A percentile compares a stretch with the other conserved stretches of the same genome.
These are phyloP conservation scores for Conops quadrifasciatus DNA, from an alignment of 2,888 invertebrate genomes.

Conservation along the genomic window DNA sequence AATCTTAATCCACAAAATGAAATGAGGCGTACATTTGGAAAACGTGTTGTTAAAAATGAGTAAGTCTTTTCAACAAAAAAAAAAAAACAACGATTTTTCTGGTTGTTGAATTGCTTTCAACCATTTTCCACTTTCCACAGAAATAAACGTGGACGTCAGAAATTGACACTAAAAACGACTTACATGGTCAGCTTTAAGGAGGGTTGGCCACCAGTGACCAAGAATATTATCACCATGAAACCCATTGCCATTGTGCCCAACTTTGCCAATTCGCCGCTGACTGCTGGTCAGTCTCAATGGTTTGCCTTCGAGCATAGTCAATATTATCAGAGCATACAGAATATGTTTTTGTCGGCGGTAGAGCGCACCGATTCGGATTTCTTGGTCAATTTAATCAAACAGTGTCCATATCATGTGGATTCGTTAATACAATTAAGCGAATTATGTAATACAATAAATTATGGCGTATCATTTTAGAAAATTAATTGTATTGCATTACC, in stretches of 20 bases:
- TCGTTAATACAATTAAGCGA: slow-evolving; percentile 82
- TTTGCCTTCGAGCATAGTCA: slow-evolving; percentile 80
- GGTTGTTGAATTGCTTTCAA: no score
- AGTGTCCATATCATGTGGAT: slow-evolving; percentile 83
- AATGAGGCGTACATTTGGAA: slow-evolving; percentile 82
- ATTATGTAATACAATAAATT: slow-evolving; percentile 69
- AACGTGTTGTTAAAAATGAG: slow-evolving; percentile 78
- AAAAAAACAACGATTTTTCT: neutral
- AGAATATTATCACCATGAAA: slow-evolving; percentile 78
- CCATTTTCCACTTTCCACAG: no score
- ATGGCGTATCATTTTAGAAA: neutral
- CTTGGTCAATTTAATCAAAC: slow-evolving; percentile 77
- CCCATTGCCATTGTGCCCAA: slow-evolving; percentile 67
- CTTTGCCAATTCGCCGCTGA: slow-evolving; percentile 51
- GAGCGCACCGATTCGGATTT: slow-evolving; percentile 82
- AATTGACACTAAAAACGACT: slow-evolving; percentile 71
- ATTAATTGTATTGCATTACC: neutral
- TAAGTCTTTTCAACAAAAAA: slow-evolving; percentile 47
- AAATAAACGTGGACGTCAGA: slow-evolving; percentile 69
- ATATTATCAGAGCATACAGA: slow-evolving; percentile 78
- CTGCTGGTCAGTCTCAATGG: slow-evolving; percentile 65
- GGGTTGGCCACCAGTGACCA: slow-evolving; percentile 76
- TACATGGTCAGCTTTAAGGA: slow-evolving; percentile 77
- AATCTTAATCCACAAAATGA: slow-evolving; percentile 83
- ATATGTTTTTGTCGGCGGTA: slow-evolving; percentile 79